Percentiles rank a stretch among this genome's conserved stretches.
Evolutionary conservation across 2,888 invertebrate genomes (phyloP).

Genomic region (Caenorhabditis doughertyi): DNA sequence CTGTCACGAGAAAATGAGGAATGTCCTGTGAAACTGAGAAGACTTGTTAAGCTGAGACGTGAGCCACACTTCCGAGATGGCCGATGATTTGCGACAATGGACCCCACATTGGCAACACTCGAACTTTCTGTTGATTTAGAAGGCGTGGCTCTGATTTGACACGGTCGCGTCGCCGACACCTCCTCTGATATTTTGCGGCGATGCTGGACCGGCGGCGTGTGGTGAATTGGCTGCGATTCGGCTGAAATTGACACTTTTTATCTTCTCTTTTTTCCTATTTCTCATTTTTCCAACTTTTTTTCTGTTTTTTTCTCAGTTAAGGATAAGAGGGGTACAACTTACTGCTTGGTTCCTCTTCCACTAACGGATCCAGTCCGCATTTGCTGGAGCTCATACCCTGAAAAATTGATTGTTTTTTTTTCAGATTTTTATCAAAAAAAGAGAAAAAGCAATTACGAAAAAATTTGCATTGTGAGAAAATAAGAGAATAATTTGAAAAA

Average conservation of each 20-base stretch:
- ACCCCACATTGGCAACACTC: constrained; percentile 29
- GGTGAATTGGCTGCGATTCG: constrained; percentile 56
- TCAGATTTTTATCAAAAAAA: neutral
- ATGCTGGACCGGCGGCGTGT: constrained; percentile 18
- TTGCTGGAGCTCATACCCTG: constrained; percentile 60
- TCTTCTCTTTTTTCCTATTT: constrained; percentile 1
- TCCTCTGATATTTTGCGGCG: constrained; percentile 54
- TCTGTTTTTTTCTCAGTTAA: constrained; percentile 2
- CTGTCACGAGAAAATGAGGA: constrained; percentile 62
- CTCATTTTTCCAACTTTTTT: constrained; percentile 3
- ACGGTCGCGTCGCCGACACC: constrained; percentile 41
- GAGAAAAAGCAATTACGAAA: neutral
- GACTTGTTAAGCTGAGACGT: constrained; percentile 68
- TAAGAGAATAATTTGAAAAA: neutral
- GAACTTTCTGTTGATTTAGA: constrained; percentile 57
- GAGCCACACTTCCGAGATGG: constrained; percentile 60
- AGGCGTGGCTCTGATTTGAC: constrained; percentile 58
- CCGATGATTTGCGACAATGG: constrained; percentile 38
- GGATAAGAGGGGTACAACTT: constrained; percentile 4
- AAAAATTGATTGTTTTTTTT: neutral
- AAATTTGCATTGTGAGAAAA: constrained; percentile 8
- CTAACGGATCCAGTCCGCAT: constrained; percentile 67
- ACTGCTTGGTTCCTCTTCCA: constrained; percentile 64
- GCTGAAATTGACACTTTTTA: constrained; percentile 52
- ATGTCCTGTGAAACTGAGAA: constrained; percentile 67